Percentiles rank a stretch among this genome's conserved stretches.
phyloP scores from a whole-genome alignment of 2,113 vertebrate species.

The Lepidothrix coronata region DNA sequence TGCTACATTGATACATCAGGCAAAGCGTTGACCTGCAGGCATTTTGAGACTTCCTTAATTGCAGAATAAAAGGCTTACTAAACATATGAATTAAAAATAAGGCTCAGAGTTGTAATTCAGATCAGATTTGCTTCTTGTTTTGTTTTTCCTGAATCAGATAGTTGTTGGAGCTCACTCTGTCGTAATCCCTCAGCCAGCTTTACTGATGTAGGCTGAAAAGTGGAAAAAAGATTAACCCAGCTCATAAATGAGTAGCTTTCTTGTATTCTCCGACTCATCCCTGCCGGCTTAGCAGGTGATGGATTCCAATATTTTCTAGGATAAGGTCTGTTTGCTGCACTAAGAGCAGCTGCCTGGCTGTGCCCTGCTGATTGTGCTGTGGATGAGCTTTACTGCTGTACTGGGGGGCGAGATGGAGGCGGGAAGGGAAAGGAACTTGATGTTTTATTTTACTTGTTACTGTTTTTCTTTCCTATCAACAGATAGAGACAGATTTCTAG shows the following conservation, averaged over 20 bases:
- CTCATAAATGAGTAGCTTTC: background rate
- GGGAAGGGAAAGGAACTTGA: background rate
- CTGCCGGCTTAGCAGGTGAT: background rate
- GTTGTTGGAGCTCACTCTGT: background rate
- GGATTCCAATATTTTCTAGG: background rate
- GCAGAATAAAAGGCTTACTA: constrained; percentile 19
- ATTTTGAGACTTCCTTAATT: background rate
- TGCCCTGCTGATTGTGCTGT: background rate
- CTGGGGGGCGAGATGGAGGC: no score
- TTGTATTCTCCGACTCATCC: background rate
- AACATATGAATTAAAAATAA: constrained; percentile 4
- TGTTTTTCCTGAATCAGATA: background rate
- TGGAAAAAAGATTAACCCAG: background rate
- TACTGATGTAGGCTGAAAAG: background rate
- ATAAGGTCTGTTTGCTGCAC: background rate
- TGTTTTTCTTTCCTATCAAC: background rate
- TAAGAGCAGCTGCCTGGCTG: background rate
- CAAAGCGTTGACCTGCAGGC: background rate
- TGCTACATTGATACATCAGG: background rate
- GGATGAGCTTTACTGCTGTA: background rate
- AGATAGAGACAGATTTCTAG: background rate
- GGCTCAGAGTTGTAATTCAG: constrained; percentile 34
- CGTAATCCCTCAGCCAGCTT: background rate
- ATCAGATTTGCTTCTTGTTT: background rate
- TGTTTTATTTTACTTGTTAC: background rate